phyloP scores from a whole-genome alignment of 2,113 vertebrate species.

The Aplodontia rufa region DNA sequence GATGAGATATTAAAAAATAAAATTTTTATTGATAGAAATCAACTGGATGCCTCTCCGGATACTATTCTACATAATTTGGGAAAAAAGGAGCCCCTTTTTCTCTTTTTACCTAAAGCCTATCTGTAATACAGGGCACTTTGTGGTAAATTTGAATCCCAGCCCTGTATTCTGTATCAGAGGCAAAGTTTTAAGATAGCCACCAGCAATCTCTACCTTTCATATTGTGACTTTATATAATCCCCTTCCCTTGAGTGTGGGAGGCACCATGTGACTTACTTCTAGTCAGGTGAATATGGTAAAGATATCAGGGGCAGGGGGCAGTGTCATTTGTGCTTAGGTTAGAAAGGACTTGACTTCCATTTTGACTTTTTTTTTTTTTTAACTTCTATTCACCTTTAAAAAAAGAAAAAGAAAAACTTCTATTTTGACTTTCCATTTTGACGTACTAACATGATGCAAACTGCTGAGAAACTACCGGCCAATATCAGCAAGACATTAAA shows the following conservation, averaged over 20 bases:
- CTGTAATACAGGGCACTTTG: neutral
- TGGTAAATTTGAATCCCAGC: neutral
- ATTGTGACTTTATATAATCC: neutral
- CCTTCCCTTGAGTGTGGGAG: neutral
- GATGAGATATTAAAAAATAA: neutral
- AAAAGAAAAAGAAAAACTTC: no score
- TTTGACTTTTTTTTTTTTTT: no score
- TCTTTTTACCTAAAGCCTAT: neutral
- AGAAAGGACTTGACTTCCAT: neutral
- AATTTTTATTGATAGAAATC: neutral
- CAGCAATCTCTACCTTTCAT: neutral
- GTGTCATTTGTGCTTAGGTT: neutral
- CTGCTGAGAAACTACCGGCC: neutral
- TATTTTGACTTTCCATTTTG: no score
- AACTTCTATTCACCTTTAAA: no score
- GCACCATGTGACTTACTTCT: neutral
- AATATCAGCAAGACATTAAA: neutral
- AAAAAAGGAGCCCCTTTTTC: neutral
- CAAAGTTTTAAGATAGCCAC: neutral
- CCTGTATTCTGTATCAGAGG: neutral
- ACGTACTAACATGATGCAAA: neutral
- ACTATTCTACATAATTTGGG: neutral
- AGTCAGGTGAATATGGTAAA: neutral
- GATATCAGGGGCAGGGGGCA: no score
- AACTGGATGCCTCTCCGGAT: neutral